These are phyloP conservation scores for Melanogrammus aeglefinus DNA, from an alignment of 2,797 vertebrate species.

Conservation along the genomic window DNA sequence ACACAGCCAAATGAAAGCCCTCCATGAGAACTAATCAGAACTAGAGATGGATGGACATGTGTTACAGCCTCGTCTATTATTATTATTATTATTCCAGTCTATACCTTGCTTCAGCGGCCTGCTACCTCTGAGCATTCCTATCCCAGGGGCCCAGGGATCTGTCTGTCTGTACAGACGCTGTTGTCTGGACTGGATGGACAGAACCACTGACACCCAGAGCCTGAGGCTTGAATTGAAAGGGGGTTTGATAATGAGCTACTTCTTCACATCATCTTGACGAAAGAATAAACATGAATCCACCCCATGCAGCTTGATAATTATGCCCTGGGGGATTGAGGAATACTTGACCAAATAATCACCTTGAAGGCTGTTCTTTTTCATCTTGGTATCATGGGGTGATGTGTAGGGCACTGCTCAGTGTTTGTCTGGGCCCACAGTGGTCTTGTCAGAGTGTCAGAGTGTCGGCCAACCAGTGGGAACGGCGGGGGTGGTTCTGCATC, in stretches of 20 bases:
- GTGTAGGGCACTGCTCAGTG: too few species aligned
- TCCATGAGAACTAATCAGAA: conserved; percentile 48
- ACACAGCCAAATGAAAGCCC: neutral
- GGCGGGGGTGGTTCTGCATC: neutral
- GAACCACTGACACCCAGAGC: conserved; percentile 42
- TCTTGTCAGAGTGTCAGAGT: too few species aligned
- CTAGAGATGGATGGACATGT: conserved; percentile 38
- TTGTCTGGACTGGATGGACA: conserved; percentile 55
- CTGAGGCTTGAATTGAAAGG: conserved; percentile 54
- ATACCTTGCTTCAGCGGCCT: conserved; percentile 28
- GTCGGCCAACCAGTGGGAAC: neutral
- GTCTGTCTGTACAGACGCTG: conserved; percentile 48
- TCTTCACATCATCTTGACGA: conserved; percentile 35
- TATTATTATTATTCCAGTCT: conserved; percentile 10
- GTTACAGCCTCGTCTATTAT: neutral
- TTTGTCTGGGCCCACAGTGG: too few species aligned
- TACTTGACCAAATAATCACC: neutral
- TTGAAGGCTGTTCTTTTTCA: too few species aligned
- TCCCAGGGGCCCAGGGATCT: conserved; percentile 51
- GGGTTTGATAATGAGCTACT: conserved; percentile 20
- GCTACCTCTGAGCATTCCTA: conserved; percentile 30
- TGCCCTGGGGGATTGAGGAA: neutral
- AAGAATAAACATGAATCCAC: conserved; percentile 46
- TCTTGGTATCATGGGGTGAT: too few species aligned
- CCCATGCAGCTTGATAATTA: neutral